These are phyloP conservation scores for Drosophila asahinai DNA, from an alignment of 1,140 invertebrate genomes.

Conservation along the genomic window DNA sequence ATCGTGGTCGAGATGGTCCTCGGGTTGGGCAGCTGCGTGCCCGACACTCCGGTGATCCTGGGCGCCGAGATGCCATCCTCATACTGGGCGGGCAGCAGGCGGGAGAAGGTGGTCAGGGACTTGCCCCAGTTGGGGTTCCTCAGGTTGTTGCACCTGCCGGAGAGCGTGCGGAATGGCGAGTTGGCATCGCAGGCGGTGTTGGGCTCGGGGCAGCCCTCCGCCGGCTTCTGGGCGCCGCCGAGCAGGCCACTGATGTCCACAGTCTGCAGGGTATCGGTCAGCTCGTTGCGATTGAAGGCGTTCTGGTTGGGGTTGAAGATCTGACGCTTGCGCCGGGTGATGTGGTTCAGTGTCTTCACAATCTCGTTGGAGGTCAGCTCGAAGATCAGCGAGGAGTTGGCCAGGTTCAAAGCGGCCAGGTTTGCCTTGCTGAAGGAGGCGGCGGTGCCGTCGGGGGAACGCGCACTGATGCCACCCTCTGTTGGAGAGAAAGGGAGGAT, in stretches of 20 bases:
- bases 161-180: constrained; percentile 92
- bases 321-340: constrained; percentile 89
- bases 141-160: constrained; percentile 96
- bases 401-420: constrained; percentile 91
- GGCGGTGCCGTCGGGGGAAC: constrained; percentile 93
- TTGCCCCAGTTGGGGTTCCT: constrained; percentile 94
- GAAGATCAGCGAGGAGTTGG: constrained; percentile 94
- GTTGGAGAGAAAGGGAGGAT: constrained; percentile 48
- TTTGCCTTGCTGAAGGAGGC: constrained; percentile 96
- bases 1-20: constrained; percentile 93
- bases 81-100: constrained; percentile 94
- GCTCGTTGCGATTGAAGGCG: constrained; percentile 88
- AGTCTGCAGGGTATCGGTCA: constrained; percentile 90
- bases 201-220: constrained; percentile 87
- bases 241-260: constrained; percentile 89
- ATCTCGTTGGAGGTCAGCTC: constrained; percentile 95
- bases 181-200: constrained; percentile 91
- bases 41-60: constrained; percentile 90
- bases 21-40: constrained; percentile 91
- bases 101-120: constrained; percentile 93
- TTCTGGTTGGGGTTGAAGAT: constrained; percentile 90
- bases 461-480: constrained; percentile 92
- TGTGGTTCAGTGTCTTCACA: constrained; percentile 88
- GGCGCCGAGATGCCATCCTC: constrained; percentile 95
- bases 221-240: constrained; percentile 83